These are phyloP conservation scores for Linurgus olivaceus DNA, from an alignment of 2,797 vertebrate genomes.

Conservation along the genomic window DNA sequence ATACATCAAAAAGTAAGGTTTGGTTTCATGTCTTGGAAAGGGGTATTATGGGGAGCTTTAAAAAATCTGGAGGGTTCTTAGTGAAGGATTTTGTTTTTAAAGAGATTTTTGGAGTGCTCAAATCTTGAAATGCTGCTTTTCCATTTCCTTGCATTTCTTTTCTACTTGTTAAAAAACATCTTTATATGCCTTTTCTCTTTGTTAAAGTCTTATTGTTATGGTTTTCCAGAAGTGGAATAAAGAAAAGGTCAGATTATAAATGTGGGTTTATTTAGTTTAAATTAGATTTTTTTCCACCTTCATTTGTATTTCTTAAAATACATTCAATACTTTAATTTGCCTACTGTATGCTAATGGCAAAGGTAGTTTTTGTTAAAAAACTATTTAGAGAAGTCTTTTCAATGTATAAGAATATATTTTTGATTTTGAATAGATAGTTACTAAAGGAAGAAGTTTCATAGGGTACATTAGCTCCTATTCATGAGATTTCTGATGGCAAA, in stretches of 20 bases:
- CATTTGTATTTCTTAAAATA: not conserved
- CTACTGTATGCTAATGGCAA: not conserved
- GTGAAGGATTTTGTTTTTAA: not conserved
- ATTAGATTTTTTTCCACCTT: not conserved
- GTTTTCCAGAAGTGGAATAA: not conserved
- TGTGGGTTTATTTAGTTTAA: not conserved
- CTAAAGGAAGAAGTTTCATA: not conserved
- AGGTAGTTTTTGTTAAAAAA: not conserved
- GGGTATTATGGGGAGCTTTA: not conserved
- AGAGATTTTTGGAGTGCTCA: not conserved
- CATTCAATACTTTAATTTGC: not conserved
- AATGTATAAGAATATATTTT: not conserved
- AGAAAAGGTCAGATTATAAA: not conserved
- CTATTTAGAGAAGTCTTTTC: not conserved
- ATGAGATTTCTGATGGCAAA: not conserved
- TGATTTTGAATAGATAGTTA: not conserved
- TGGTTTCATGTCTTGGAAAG: not conserved
- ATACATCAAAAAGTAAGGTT: not conserved
- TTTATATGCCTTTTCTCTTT: not conserved
- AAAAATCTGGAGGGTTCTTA: not conserved
- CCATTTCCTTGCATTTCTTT: not conserved
- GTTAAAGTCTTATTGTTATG: not conserved
- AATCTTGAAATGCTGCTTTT: not conserved
- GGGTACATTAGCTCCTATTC: not conserved
- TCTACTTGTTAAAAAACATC: not conserved